Conservation (phyloP, 2,113 vertebrate species). For the Hemicordylus capensis region DNA sequence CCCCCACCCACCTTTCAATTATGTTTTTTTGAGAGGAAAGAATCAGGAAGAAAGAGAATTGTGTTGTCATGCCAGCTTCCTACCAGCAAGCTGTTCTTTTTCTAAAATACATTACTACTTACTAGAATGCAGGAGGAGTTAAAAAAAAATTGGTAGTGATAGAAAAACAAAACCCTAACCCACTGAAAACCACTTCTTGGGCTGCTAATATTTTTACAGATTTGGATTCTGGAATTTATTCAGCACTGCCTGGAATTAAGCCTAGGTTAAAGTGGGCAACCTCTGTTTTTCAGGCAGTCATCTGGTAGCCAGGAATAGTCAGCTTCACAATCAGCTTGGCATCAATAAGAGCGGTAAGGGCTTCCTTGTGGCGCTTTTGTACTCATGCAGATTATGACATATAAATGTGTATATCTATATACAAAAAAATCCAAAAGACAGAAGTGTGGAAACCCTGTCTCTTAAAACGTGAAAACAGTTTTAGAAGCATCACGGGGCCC, state of each 20-base stretch:
- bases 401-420: not conserved
- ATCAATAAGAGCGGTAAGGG: not conserved
- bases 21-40: constrained; percentile 8
- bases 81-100: constrained; percentile 32
- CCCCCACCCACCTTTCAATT: not conserved
- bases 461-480: not conserved
- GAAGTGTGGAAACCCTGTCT: not conserved
- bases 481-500: not conserved
- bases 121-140: constrained; percentile 25
- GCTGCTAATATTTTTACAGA: not conserved
- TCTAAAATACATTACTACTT: not conserved
- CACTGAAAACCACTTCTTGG: too few relatives aligned
- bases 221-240: not conserved
- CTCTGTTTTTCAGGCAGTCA: not conserved
- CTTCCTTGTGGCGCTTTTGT: not conserved
- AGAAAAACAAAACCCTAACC: too few relatives aligned
- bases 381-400: not conserved
- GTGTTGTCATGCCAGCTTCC: constrained; percentile 38
- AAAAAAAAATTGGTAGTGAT: not conserved
- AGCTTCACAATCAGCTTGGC: not conserved
- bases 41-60: constrained; percentile 20
- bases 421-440: not conserved
- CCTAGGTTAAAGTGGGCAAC: not conserved
- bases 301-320: not conserved
- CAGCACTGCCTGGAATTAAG: not conserved